Evolutionary conservation across 2,888 invertebrate species (phyloP), one percentile per base, ranked within the genome.

Genomic region (Drosophila mettleri): DNA sequence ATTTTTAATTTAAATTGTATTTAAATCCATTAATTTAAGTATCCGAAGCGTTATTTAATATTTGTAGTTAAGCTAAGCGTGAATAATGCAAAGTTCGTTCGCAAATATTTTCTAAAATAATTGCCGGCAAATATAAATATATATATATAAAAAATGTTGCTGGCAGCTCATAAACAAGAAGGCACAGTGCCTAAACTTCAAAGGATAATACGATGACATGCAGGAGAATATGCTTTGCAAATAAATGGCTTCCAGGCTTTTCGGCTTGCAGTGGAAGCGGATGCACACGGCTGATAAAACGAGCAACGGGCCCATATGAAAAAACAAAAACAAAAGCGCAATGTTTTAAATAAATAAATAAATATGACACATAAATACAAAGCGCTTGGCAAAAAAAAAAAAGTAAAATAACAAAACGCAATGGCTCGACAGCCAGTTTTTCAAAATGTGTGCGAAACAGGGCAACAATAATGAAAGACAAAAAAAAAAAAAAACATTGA

Each of bases 341-440:
- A 70, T 70, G 75, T 66, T 70, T 86, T 65, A 76, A 76, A 72
- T 80, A 86, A 86, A 78, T 80, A 78, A 85, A 82, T 82, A 86
- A 86, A 86, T 82, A 82, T 82, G 82, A 86, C 83, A 83, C 80
- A 86, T 69, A 86, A 83, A 82, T 66, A 76, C 73, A 59, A 72
- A 77, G 73, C 69, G 48, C 18, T 34, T 52, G 58, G 45, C 33
- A 41, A 65, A 68, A 45, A 45, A 45, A 12, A 45, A 45, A 16
- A 29, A 45, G 39, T 63, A 68, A 45, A 45, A 45, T 16, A 45
- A 45, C 27, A 29, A 45, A 27, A 45, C 63, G 82, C 80, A 76
- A 84, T 81, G 74, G 60, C 58, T 59, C 22, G 34, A 24, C 20
- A 12, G 51, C 39, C 46, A 38, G 39, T 58, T 51, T 60, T 65